These are phyloP conservation scores for Tenebrosternarchus preto DNA, from an alignment of 2,113 vertebrate genomes.

Conservation along the genomic window DNA sequence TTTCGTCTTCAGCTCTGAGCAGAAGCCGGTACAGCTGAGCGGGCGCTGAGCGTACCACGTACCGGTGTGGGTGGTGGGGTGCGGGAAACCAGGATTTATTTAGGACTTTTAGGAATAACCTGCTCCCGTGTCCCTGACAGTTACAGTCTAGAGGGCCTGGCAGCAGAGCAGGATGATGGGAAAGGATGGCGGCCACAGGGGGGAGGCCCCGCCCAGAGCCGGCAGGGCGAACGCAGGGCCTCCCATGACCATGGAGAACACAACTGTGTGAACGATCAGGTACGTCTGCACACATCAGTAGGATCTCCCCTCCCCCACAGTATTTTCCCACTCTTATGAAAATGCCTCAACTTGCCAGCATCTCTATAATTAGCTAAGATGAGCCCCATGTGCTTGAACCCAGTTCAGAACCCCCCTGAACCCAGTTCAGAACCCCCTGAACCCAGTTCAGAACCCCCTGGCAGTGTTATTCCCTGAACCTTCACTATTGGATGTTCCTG, in stretches of 20 bases:
- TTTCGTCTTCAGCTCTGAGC: neutral
- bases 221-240: constrained; percentile 75
- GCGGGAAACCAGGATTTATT: too few relatives aligned
- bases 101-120: too few relatives aligned
- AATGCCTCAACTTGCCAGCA: neutral
- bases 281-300: constrained; percentile 57
- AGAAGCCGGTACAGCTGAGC: too few relatives aligned
- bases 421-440: too few relatives aligned
- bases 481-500: too few relatives aligned
- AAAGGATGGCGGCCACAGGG: constrained; percentile 71
- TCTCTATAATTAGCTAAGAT: neutral
- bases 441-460: too few relatives aligned
- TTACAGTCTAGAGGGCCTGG: constrained; percentile 94
- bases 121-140: constrained; percentile 64
- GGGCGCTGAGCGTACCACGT: neutral
- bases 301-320: neutral
- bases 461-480: too few relatives aligned
- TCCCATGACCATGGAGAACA: constrained; percentile 81
- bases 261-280: constrained; percentile 73
- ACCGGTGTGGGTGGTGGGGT: neutral
- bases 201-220: constrained; percentile 70
- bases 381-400: neutral
- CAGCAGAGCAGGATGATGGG: constrained; percentile 73
- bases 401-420: too few relatives aligned
- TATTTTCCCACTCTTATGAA: neutral